Evolutionary conservation across 1,140 invertebrate genomes (phyloP), one percentile per base, ranked within the genome.

Genomic region (Paraescarpia echinospica): DNA sequence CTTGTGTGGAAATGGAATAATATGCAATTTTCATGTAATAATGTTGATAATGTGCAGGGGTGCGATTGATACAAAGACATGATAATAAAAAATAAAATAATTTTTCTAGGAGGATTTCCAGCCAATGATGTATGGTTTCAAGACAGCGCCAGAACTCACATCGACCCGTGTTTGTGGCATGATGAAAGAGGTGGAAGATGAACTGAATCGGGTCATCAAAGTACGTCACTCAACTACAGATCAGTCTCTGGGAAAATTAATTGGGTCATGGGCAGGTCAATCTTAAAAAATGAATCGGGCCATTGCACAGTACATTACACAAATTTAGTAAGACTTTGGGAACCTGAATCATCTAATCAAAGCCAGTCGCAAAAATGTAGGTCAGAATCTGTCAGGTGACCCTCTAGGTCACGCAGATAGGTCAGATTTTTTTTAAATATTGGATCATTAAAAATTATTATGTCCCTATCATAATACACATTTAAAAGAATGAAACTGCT

Each of bases 131-230:
- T 99, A 99, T 96, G 98, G 98, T n/a, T 99, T 98, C 96, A 97
- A 98, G 95, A 96, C 99, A 94, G 98, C 97, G 34, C 97, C 97
- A 88, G 98, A 99, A 95, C 97, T 99, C 18, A 97, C 97, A 33
- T 98, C 99, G 95, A 96, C 97, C 89, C 97, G 98, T 94, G 98
- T 98, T 91, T 97, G 98, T 92, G 97, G 97, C 0, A 98, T 98
- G 97, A 96, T 99, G 89, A 97, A 98, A 94, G 98, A 99, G 96
- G 98, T 98, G 34, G 99, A 99, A 95, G 98, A 99, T 94, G 98
- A 99, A 92, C 95, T 99, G 0, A 97, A 98, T 95, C 97, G 97
- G 94, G 94, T 94, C 35, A 94, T 95, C 89, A 95, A 95, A 94
- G 94, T 95, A 33, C 90, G n/a, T 94, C 22, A 89, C 90, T 89